A percentile compares a stretch with the other conserved stretches of the same genome.
These are phyloP conservation scores for Pseudopodoces humilis DNA, from an alignment of 2,113 vertebrate genomes.

Conservation along the genomic window DNA sequence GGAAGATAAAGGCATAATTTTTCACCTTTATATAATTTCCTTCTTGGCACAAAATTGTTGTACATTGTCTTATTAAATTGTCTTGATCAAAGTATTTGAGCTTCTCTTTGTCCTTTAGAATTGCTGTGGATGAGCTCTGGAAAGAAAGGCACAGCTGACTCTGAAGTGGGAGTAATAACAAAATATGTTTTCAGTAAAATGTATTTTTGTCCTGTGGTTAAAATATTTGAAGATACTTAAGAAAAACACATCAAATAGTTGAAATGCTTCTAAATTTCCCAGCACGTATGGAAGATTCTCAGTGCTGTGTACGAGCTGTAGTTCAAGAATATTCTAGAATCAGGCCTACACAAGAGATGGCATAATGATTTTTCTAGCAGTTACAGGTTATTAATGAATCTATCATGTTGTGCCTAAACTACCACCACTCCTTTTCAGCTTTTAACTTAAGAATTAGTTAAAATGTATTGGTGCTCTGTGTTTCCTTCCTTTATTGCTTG, in stretches of 20 bases:
- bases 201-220: background rate
- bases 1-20: background rate
- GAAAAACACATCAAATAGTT: background rate
- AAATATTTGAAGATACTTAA: background rate
- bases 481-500: background rate
- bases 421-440: background rate
- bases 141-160: background rate
- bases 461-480: background rate
- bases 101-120: background rate
- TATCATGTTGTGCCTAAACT: background rate
- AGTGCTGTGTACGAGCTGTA: background rate
- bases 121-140: background rate
- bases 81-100: background rate
- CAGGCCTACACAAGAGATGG: background rate
- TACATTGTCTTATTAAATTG: background rate
- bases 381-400: background rate
- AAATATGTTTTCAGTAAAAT: background rate
- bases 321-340: background rate
- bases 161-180: background rate
- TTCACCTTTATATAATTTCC: background rate
- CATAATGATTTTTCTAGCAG: background rate
- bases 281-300: background rate
- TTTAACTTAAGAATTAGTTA: background rate
- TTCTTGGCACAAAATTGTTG: background rate
- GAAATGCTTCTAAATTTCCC: background rate